Percentiles rank a stretch among this genome's conserved stretches.
phyloP scores from a whole-genome alignment of 2,888 invertebrate genomes.

The Tanytarsus gracilentus region DNA sequence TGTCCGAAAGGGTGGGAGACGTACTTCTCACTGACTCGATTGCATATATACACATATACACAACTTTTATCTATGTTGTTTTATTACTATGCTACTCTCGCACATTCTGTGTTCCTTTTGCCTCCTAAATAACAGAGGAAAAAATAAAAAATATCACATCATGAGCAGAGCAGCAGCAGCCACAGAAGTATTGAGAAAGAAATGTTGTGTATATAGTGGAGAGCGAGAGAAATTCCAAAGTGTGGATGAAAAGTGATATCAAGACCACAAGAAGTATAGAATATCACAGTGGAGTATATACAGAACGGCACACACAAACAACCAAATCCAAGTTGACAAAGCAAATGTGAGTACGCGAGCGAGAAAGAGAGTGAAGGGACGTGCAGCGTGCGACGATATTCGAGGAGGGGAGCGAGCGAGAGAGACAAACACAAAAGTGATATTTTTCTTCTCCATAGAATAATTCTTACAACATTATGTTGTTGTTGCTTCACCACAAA shows the following conservation, averaged over 20 bases:
- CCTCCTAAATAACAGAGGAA: no score
- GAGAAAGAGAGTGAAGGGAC: not conserved
- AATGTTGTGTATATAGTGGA: no score
- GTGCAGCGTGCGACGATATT: not conserved
- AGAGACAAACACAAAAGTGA: constrained; percentile 18
- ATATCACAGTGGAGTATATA: no score
- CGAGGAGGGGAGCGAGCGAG: not conserved
- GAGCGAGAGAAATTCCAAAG: not conserved
- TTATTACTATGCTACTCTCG: not conserved
- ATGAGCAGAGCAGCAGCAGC: not conserved
- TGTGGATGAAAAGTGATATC: not conserved
- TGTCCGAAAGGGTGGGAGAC: constrained; percentile 27
- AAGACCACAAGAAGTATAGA: constrained; percentile 10
- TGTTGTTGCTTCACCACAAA: constrained; percentile 14
- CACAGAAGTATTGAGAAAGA: no score
- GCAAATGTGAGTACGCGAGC: not conserved
- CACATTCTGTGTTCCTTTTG: not conserved
- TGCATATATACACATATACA: constrained; percentile 5
- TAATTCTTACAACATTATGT: constrained; percentile 5
- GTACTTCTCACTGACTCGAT: constrained; percentile 9
- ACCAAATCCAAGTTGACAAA: not conserved
- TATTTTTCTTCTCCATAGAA: no score
- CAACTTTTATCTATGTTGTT: constrained; percentile 20
- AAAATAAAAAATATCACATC: constrained; percentile 20
- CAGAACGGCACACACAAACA: constrained; percentile 10